Base-by-base conservation (phyloP, 2,888 invertebrate species). In the Caradrina clavipalpis region DNA sequence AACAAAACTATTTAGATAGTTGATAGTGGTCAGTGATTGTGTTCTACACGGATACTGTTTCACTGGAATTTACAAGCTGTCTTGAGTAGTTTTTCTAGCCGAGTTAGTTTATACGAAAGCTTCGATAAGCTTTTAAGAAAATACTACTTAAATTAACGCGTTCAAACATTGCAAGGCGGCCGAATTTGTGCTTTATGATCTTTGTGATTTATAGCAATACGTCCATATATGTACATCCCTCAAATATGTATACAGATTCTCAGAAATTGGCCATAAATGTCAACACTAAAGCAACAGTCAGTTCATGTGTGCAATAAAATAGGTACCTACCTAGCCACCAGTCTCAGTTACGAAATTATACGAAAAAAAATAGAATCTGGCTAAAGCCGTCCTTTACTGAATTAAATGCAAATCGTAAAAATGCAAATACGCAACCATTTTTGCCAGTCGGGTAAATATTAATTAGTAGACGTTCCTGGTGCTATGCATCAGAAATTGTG, bases 1-100 rank as follows among this genome's bases (percentile, higher is more conserved):
- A 65, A 58, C 73, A 74, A 69, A 80, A 83, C 78, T 83, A 81
- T 74, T 72, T 72, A 61, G 69, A 66, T 53, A 39, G 61, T 65
- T 73, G 69, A 63, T 56, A 42, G 47, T 73, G 81, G 73, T 69
- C 65, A 64, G 69, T 49, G 60, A 59, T 63, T 56, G 15, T 45
- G 17, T 45, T 10, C 60, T 26, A 42, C 53, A 26, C 19, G 45
- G 61, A 31, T 79, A 42, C 35, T 63, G 22, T 70, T 69, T 50
- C 66, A 71, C 31, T 56, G 53, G 56, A 63, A 54, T 68, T 64
- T 31, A 42, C 26, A 45, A 21, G 47, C 6, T 17, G 50, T 56
- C 42, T 50, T 51, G 53, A 49, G 50, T 69, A 64, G 13, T 17
- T 21, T 17, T 50, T 64, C 50, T 60, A 47, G 39, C 19, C 22